phyloP scores from a whole-genome alignment of 1,140 invertebrate genomes.

The Megalonaias nervosa region DNA sequence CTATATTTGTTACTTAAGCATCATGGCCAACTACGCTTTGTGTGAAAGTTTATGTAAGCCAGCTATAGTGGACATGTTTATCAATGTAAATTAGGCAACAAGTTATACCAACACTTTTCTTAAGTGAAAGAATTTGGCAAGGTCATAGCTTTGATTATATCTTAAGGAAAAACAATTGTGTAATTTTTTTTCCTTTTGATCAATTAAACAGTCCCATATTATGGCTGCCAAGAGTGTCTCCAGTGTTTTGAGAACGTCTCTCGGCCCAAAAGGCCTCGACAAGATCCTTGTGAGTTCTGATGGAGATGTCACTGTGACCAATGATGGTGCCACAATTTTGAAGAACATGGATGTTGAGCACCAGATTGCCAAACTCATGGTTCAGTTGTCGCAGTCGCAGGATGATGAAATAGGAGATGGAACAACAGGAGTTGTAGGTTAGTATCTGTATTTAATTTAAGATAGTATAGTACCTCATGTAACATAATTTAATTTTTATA shows the following conservation, averaged over 20 bases:
- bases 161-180: no score
- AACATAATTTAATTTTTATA: neutral
- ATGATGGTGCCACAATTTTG: slow-evolving; percentile 99
- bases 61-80: no score
- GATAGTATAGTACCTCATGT: slow-evolving; percentile 1
- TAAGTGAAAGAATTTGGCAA: no score
- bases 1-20: no score
- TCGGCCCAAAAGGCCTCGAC: slow-evolving; percentile 88
- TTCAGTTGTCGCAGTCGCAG: slow-evolving; percentile 98
- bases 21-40: no score
- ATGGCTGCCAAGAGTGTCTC: slow-evolving; percentile 94
- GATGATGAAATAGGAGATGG: slow-evolving; percentile 99
- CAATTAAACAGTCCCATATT: slow-evolving; percentile 89
- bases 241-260: slow-evolving; percentile 90
- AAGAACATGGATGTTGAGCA: slow-evolving; percentile 99
- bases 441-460: slow-evolving; percentile 34
- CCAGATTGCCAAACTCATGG: slow-evolving; percentile 97
- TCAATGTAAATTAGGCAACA: no score
- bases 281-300: slow-evolving; percentile 92
- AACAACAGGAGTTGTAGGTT: slow-evolving; percentile 97
- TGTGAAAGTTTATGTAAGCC: no score
- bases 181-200: no score
- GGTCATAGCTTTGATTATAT: no score
- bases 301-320: slow-evolving; percentile 98
- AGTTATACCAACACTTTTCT: no score